Percentiles rank a stretch among this genome's conserved stretches.
phyloP scores from a whole-genome alignment of 2,113 vertebrate species.

The Corythoichthys intestinalis region DNA sequence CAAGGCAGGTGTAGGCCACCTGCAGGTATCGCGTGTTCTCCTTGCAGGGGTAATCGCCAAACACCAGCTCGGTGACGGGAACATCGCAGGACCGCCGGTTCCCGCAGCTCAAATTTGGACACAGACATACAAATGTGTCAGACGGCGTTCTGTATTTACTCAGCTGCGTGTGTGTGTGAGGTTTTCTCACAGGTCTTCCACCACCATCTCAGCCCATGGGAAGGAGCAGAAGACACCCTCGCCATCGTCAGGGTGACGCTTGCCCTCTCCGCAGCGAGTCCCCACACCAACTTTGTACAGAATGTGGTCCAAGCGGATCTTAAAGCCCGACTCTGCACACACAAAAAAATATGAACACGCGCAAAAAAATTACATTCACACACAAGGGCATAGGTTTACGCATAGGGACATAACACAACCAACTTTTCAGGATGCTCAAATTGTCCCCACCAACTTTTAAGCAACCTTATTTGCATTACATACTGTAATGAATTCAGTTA shows the following conservation, averaged over 20 bases:
- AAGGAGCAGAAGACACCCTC: slow-evolving; percentile 49
- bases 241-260: slow-evolving; percentile 47
- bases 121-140: background rate
- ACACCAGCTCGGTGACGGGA: slow-evolving; percentile 57
- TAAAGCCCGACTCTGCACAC: slow-evolving; percentile 33
- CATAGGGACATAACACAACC: no score
- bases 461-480: no score
- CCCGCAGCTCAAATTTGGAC: slow-evolving; percentile 30
- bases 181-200: slow-evolving; percentile 62
- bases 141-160: background rate
- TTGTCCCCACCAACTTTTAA: no score
- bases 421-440: no score
- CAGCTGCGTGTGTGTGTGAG: background rate
- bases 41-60: slow-evolving; percentile 54
- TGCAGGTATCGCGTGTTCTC: slow-evolving; percentile 62
- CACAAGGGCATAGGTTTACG: background rate
- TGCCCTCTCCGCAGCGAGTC: slow-evolving; percentile 57
- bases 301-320: slow-evolving; percentile 58
- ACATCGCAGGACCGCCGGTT: slow-evolving; percentile 43
- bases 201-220: slow-evolving; percentile 65
- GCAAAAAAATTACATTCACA: background rate
- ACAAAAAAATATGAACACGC: background rate
- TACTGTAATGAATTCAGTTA: no score
- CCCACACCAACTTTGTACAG: slow-evolving; percentile 63
- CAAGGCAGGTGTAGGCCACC: slow-evolving; percentile 44